These are phyloP conservation scores for Hiodon tergisus DNA, from an alignment of 2,113 vertebrate species.

Conservation along the genomic window DNA sequence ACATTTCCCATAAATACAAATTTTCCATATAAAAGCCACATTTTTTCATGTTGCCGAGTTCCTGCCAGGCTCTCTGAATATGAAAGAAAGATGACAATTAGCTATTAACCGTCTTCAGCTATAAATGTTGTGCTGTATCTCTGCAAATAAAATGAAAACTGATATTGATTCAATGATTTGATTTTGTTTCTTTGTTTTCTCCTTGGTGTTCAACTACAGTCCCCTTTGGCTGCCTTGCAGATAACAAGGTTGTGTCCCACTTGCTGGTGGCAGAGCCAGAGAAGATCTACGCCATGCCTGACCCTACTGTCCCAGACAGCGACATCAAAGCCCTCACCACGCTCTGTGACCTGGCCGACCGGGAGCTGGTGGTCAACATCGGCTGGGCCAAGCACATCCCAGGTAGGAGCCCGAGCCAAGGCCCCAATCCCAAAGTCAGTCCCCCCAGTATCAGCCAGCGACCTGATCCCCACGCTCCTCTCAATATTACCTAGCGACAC, in stretches of 20 bases:
- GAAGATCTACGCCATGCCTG: conserved; percentile 99
- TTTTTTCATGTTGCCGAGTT: background rate
- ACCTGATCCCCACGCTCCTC: background rate
- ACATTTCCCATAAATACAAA: background rate
- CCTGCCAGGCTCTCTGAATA: background rate
- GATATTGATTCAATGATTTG: conserved; percentile 46
- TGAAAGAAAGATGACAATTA: too few species aligned
- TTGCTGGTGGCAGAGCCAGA: conserved; percentile 97
- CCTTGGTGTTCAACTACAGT: conserved; percentile 71
- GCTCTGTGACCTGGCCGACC: conserved; percentile 94
- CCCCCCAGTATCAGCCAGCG: background rate
- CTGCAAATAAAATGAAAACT: conserved; percentile 10
- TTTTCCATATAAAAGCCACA: background rate
- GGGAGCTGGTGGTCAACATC: conserved; percentile 97
- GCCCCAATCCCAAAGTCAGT: background rate
- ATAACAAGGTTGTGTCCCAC: conserved; percentile 99
- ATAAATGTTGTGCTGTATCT: background rate
- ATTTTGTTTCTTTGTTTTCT: conserved; percentile 63
- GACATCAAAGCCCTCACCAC: conserved; percentile 99
- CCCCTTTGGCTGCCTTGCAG: conserved; percentile 85
- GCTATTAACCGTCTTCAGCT: background rate
- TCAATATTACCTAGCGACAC: conserved; percentile 40
- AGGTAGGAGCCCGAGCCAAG: conserved; percentile 59
- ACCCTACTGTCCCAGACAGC: conserved; percentile 95
- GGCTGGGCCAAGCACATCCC: conserved; percentile 99